Evolutionary conservation across 2,888 invertebrate species (phyloP).

Genomic region (Drosophila longiperda): DNA sequence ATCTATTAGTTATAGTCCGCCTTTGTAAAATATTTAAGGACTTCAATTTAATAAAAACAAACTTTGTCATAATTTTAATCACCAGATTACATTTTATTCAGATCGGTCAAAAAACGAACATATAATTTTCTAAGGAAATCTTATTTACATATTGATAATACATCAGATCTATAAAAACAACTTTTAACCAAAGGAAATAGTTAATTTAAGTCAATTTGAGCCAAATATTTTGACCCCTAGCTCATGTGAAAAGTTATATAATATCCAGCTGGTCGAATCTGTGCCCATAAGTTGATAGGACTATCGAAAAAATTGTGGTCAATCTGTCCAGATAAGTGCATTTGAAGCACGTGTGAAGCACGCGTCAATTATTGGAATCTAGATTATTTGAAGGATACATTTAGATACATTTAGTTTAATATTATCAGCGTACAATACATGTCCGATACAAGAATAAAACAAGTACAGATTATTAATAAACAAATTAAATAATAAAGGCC

Average conservation of each 20-base stretch:
- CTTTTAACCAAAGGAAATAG: background rate
- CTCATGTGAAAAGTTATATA: background rate
- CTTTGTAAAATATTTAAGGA: background rate
- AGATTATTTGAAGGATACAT: background rate
- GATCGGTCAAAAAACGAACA: background rate
- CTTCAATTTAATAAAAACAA: background rate
- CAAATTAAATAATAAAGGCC: background rate
- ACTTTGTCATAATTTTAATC: background rate
- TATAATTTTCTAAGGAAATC: background rate
- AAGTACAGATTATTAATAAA: background rate
- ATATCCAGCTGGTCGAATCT: background rate
- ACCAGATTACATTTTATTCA: background rate
- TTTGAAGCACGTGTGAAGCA: background rate
- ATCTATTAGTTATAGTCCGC: background rate
- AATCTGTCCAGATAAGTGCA: background rate
- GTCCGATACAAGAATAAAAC: background rate
- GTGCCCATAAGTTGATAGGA: background rate
- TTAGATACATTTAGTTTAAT: background rate
- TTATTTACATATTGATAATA: background rate
- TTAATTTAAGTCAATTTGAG: background rate
- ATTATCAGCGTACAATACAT: background rate
- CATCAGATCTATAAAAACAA: background rate
- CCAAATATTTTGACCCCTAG: background rate
- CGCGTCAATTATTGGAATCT: background rate
- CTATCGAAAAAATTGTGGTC: background rate